phyloP scores from a whole-genome alignment of 2,113 vertebrate genomes.

The Panurus biarmicus region DNA sequence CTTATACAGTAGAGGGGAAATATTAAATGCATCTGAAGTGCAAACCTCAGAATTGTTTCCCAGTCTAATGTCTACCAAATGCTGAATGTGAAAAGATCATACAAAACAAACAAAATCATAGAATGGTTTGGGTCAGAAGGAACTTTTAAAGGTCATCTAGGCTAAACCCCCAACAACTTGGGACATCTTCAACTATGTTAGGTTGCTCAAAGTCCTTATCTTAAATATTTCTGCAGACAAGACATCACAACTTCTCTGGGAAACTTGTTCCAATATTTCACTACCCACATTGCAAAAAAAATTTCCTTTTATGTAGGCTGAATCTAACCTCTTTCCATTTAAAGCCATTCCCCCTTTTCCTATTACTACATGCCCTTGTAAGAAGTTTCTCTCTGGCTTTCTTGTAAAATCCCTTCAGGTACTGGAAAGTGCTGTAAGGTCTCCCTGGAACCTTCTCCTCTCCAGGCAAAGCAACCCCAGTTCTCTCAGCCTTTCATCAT shows the following conservation, averaged over 20 bases:
- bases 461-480: not conserved
- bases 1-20: not conserved
- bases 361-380: not conserved
- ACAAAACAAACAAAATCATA: not conserved
- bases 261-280: not conserved
- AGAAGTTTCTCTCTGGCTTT: not conserved
- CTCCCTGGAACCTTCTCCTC: not conserved
- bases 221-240: not conserved
- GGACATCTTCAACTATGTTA: not conserved
- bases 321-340: not conserved
- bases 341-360: not conserved
- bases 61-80: not conserved
- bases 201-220: not conserved
- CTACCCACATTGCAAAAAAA: not conserved
- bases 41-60: not conserved
- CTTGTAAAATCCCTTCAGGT: not conserved
- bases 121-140: not conserved
- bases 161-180: accelerated
- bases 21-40: not conserved
- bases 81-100: not conserved
- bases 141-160: not conserved
- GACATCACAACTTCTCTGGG: not conserved
- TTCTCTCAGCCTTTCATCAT: not conserved
- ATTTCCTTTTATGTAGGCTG: not conserved
- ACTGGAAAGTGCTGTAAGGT: accelerated